Evolutionary conservation across 1,140 invertebrate genomes (phyloP).

Genomic region (Samia ricini): DNA sequence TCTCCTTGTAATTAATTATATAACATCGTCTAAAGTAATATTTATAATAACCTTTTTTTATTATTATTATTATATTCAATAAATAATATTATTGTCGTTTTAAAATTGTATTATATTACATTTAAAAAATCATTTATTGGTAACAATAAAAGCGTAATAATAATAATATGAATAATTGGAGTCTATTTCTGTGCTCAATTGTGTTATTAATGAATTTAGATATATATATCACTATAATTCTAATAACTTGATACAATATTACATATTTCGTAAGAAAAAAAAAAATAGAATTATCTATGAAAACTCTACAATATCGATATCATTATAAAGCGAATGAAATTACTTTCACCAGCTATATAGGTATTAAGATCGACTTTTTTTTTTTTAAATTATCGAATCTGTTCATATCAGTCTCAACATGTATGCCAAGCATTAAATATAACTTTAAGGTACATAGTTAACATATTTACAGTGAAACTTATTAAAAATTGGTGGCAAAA

Average conservation of each 20-base stretch:
- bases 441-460: slow-evolving; percentile 17
- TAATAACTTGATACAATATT: too few species aligned
- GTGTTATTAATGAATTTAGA: too few species aligned
- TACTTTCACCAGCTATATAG: neutral
- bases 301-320: neutral
- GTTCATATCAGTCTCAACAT: neutral
- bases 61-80: neutral
- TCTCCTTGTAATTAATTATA: neutral
- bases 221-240: too few species aligned
- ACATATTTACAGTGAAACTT: slow-evolving; percentile 57
- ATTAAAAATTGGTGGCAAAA: slow-evolving; percentile 62
- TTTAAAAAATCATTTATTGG: neutral
- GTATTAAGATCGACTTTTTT: neutral
- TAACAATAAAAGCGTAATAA: neutral
- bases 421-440: slow-evolving; percentile 9
- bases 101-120: neutral
- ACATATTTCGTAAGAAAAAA: too few species aligned
- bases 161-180: neutral
- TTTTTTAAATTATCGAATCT: neutral
- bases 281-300: neutral
- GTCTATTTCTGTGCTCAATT: too few species aligned
- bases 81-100: neutral
- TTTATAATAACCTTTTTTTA: neutral
- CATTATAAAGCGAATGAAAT: neutral
- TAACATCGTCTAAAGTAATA: neutral